Evolutionary conservation across 2,113 vertebrate species (phyloP).

Genomic region (Micromys minutus): DNA sequence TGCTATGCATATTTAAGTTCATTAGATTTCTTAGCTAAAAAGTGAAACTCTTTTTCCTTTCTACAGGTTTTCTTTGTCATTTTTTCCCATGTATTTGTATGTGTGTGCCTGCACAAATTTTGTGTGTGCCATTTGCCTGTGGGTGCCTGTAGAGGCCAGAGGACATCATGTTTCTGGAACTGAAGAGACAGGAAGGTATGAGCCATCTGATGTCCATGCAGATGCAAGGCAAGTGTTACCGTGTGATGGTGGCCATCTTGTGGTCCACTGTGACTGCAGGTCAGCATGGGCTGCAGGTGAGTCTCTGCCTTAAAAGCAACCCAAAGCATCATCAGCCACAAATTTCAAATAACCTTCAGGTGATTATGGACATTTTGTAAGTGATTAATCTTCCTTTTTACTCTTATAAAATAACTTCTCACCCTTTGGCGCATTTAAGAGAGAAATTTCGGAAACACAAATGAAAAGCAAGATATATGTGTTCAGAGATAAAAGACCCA

Average conservation of each 20-base stretch:
- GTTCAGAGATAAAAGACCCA: not conserved
- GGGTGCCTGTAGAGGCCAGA: too few relatives aligned
- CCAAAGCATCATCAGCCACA: not conserved
- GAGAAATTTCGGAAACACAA: not conserved
- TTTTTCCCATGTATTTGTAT: not conserved
- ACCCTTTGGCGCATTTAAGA: not conserved
- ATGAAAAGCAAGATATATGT: not conserved
- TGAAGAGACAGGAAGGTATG: not conserved
- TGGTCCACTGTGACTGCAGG: not conserved
- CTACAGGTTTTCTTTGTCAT: not conserved
- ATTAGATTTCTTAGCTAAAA: not conserved
- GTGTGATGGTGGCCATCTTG: not conserved
- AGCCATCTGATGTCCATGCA: not conserved
- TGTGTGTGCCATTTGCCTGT: not conserved
- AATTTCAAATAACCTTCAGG: not conserved
- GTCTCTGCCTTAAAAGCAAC: not conserved
- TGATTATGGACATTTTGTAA: not conserved
- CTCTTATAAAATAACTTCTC: not conserved
- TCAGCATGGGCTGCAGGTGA: not conserved
- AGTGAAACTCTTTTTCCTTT: not conserved
- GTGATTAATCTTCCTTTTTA: not conserved
- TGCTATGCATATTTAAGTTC: slow-evolving; percentile 21
- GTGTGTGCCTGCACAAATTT: not conserved
- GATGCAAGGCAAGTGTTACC: too few relatives aligned
- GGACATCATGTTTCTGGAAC: not conserved